phyloP scores from a whole-genome alignment of 2,797 vertebrate genomes.

The Okamejei kenojei region DNA sequence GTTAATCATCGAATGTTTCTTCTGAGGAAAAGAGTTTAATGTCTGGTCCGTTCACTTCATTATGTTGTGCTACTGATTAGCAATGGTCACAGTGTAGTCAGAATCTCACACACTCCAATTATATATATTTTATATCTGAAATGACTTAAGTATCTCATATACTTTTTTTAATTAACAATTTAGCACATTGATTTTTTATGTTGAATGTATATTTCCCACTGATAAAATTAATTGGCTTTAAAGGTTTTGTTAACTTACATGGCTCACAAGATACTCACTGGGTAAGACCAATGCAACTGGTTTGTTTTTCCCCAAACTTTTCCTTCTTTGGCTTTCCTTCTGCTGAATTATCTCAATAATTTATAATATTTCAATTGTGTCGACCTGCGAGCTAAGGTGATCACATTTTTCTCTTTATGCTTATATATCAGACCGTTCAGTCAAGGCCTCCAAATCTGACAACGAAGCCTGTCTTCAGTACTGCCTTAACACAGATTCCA shows the following conservation, averaged over 20 bases:
- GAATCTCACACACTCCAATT: neutral
- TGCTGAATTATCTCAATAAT: neutral
- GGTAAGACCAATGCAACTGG: neutral
- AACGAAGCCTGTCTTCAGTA: constrained; percentile 42
- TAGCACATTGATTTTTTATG: neutral
- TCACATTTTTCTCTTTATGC: neutral
- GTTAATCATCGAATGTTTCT: neutral
- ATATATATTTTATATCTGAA: neutral
- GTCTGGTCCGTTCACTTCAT: neutral
- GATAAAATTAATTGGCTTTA: neutral
- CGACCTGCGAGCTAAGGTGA: neutral
- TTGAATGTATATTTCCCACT: neutral
- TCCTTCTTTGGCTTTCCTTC: neutral
- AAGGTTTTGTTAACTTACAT: neutral
- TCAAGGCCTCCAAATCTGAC: constrained; percentile 50
- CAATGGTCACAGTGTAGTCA: neutral
- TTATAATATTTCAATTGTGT: neutral
- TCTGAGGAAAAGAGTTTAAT: neutral
- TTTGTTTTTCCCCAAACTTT: neutral
- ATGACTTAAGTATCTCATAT: neutral
- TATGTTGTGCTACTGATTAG: neutral
- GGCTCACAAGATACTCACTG: neutral
- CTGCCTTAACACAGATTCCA: constrained; percentile 46
- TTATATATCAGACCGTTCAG: constrained; percentile 15
- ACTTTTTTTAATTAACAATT: neutral